Evolutionary conservation across 2,888 invertebrate genomes (phyloP), one percentile per base, ranked within the genome.

Genomic region (Melieria picta): DNA sequence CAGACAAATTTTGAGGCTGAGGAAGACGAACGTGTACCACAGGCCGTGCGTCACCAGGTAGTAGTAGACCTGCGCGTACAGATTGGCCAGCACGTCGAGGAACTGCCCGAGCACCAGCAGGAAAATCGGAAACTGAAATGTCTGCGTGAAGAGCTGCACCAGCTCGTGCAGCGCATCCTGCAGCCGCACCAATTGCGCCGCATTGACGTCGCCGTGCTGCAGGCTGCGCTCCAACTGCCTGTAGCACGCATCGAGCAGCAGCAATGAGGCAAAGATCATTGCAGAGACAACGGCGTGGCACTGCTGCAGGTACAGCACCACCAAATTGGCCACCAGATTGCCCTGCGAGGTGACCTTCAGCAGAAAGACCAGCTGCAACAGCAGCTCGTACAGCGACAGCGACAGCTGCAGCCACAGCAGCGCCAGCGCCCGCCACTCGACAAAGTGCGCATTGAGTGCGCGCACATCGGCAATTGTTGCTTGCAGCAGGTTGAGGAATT

Each of bases 31-130:
- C 57, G 81, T 83, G n/a, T 79, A 46, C 5, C 79, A 84, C 1
- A 83, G 71, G 43, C 77, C 79, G 16, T 79, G 78, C 7, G 74
- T 78, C 10, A 76, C 74, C 5, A 82, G 81, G 65, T 79, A 83
- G 66, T 80, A 83, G 6, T 84, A 80, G 78, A 86, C 75, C 65
- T 82, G 74, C 58, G 85, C 82, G 61, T 85, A 86, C 74, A 86
- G 78, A 52, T 85, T 84, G 66, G 82, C 77, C 66, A 86, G 70
- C 4, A 84, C 78, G 58, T 82, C 82, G 42, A 82, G 65, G 45
- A 85, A 84, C 65, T 79, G 77, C 52, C 80, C 78, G 45, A 81
- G 70, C 43, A 84, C 78, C 47, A 80, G 73, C 7, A 85, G 73
- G 45, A 83, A 79, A 42, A 85, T 79, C 57, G 82, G 80, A 64